Conservation (phyloP, 2,888 invertebrate genomes). For the Dromius quadrimaculatus region DNA sequence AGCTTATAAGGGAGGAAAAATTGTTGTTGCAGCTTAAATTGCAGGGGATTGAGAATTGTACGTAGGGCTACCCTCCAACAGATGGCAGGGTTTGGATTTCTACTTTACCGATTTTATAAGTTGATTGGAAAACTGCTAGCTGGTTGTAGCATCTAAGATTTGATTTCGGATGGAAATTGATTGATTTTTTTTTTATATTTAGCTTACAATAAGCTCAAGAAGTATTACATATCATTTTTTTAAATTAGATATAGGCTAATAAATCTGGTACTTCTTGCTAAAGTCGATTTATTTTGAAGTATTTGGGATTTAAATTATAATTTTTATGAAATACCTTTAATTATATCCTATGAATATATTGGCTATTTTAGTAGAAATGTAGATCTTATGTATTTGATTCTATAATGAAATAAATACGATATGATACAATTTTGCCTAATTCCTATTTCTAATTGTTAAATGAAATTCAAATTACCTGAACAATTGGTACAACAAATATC, state of each 20-base stretch:
- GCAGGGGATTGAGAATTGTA: constrained; percentile 59
- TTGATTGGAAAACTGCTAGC: neutral
- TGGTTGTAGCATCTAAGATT: too few species aligned
- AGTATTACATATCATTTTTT: constrained; percentile 1
- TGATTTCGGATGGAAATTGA: too few species aligned
- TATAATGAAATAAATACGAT: neutral
- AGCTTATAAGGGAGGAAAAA: constrained; percentile 73
- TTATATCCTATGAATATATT: neutral
- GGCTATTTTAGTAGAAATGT: neutral
- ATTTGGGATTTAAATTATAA: constrained; percentile 3
- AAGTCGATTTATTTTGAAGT: constrained; percentile 1
- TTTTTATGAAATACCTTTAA: neutral
- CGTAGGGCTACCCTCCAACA: constrained; percentile 42
- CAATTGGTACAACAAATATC: too few species aligned
- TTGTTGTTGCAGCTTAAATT: constrained; percentile 64
- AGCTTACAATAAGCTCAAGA: constrained; percentile 34
- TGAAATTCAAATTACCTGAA: too few species aligned
- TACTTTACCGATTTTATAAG: neutral
- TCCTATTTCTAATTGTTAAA: too few species aligned
- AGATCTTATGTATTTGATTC: neutral
- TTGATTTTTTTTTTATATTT: constrained; percentile 9
- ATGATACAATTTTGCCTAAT: neutral
- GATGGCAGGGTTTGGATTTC: constrained; percentile 8
- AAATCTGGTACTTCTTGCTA: neutral
- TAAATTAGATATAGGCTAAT: neutral